Percentiles rank a stretch among this genome's conserved stretches.
phyloP scores from a whole-genome alignment of 1,140 invertebrate genomes.

The Diuraphis noxia region DNA sequence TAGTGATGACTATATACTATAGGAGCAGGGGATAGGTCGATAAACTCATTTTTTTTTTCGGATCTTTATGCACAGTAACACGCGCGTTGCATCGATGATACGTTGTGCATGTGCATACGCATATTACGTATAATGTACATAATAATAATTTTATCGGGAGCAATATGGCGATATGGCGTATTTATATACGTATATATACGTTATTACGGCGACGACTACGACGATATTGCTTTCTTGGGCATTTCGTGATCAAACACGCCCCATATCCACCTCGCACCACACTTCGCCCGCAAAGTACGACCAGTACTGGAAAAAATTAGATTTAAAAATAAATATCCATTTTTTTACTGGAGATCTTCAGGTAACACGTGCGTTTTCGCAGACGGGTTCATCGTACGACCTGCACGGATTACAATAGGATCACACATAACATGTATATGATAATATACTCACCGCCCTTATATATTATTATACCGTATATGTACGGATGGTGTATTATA shows the following conservation, averaged over 20 bases:
- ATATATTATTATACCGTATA: no score
- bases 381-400: slow-evolving; percentile 30
- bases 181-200: neutral
- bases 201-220: neutral
- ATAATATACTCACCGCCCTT: neutral
- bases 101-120: neutral
- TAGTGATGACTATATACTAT: neutral
- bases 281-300: neutral
- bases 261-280: neutral
- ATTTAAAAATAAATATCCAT: neutral
- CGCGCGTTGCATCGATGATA: no score
- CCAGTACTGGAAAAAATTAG: neutral
- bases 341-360: neutral
- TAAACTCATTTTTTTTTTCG: slow-evolving; percentile 7
- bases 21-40: neutral
- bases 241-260: slow-evolving; percentile 24
- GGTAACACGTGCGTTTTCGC: neutral
- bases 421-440: neutral
- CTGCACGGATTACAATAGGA: neutral
- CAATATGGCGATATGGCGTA: neutral
- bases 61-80: neutral
- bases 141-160: neutral
- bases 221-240: slow-evolving; percentile 10
- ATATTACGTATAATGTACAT: neutral
- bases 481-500: no score